Evolutionary conservation across 30 jellyfish, hydroid and myxozoan genomes (phyloP).

Genomic region (Nemopilema nomurai): DNA sequence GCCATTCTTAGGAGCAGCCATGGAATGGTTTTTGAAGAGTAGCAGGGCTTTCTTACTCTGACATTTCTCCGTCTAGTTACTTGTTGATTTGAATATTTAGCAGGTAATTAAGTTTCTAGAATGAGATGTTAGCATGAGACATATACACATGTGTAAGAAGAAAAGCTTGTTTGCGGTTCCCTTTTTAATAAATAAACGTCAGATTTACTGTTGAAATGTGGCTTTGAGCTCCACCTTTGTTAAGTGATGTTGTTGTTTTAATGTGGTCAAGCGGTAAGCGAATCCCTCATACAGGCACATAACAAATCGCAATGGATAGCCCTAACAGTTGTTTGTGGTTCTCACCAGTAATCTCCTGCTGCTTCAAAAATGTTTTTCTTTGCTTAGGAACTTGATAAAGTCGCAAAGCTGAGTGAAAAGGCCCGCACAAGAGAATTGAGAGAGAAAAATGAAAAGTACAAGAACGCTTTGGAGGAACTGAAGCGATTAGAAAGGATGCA

Average conservation of each 20-base stretch:
- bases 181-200: neutral
- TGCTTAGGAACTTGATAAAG: conserved; percentile 76
- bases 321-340: neutral
- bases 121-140: neutral
- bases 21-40: no score
- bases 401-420: conserved; percentile 71
- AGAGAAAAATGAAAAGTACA: conserved; percentile 82
- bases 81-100: no score
- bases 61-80: no score
- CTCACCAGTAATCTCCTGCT: neutral
- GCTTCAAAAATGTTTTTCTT: neutral
- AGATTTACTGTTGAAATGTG: neutral
- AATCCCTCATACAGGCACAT: neutral
- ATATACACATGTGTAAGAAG: neutral
- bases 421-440: conserved; percentile 72
- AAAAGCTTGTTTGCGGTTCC: neutral
- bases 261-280: neutral
- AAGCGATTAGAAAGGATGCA: conserved; percentile 63
- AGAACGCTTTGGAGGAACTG: conserved; percentile 80
- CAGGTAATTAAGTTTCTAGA: no score
- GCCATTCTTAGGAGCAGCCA: no score
- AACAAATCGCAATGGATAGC: neutral
- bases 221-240: neutral
- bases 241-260: neutral
- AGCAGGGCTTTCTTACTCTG: no score